Conservation (phyloP, 1,140 invertebrate genomes). For the Tenebrio molitor region DNA sequence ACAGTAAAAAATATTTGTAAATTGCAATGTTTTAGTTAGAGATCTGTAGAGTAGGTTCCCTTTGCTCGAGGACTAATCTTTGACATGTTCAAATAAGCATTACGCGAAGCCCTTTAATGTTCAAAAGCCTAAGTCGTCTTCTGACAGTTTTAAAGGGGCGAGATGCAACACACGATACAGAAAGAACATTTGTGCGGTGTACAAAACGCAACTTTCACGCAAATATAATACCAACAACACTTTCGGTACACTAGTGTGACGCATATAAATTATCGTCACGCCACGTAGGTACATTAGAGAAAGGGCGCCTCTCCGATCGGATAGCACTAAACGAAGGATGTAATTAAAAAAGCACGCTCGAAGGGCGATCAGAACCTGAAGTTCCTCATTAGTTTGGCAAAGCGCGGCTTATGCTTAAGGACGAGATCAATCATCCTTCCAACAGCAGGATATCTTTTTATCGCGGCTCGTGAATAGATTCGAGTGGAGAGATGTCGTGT, state of each 20-base stretch:
- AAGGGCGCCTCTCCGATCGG: background rate
- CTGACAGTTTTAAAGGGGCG: too few species aligned
- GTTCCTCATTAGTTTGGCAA: conserved; percentile 40
- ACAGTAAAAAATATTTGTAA: too few species aligned
- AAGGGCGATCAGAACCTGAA: conserved; percentile 1
- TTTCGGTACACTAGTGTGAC: conserved; percentile 13
- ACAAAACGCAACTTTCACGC: background rate
- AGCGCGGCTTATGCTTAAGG: conserved; percentile 2
- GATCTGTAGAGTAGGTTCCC: too few species aligned
- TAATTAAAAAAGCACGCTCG: conserved; percentile 34
- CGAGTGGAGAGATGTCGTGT: conserved; percentile 35
- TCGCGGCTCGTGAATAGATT: conserved; percentile 17
- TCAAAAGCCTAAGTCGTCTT: too few species aligned
- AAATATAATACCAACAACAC: conserved; percentile 13
- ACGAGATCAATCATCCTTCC: conserved; percentile 31
- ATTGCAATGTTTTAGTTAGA: too few species aligned
- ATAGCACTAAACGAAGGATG: conserved; percentile 8
- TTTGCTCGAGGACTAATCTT: too few species aligned
- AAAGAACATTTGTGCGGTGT: too few species aligned
- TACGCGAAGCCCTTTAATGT: too few species aligned
- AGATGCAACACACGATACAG: too few species aligned
- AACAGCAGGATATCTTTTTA: conserved; percentile 25
- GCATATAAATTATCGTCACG: conserved; percentile 38
- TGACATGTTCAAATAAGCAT: too few species aligned
- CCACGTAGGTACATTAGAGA: background rate